These are phyloP conservation scores for Tachina lurida DNA, from an alignment of 2,888 invertebrate species.

Conservation along the genomic window DNA sequence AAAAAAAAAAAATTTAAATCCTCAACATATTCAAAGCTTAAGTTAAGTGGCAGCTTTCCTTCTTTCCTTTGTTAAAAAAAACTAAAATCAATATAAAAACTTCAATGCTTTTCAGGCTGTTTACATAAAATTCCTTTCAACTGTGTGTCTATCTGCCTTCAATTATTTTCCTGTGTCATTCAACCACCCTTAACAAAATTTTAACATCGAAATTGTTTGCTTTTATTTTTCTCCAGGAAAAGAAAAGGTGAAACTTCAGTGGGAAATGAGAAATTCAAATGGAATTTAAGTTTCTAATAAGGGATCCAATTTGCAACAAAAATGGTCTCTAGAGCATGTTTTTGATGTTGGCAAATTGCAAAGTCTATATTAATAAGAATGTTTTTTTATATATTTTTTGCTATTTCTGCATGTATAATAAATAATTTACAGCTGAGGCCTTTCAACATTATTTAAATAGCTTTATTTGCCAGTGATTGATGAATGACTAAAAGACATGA, in stretches of 20 bases:
- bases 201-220: not conserved
- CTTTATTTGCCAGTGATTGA: not conserved
- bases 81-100: slow-evolving; percentile 27
- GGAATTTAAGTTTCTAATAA: not conserved
- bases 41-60: not conserved
- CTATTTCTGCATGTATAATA: not conserved
- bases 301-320: not conserved
- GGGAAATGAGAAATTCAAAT: not conserved
- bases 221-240: not conserved
- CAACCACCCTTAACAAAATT: slow-evolving; percentile 38
- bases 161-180: not conserved
- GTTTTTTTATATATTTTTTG: not conserved
- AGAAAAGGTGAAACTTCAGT: not conserved
- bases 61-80: not conserved
- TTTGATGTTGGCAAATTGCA: not conserved
- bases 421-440: not conserved
- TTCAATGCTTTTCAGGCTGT: slow-evolving; percentile 19
- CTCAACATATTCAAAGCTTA: not conserved
- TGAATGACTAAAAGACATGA: not conserved
- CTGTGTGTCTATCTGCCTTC: not conserved
- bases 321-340: not conserved
- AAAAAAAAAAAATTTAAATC: not conserved
- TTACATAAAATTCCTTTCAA: slow-evolving; percentile 27
- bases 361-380: not conserved
- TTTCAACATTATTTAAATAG: not conserved